These are phyloP conservation scores for Campylomormyrus numenius DNA, from an alignment of 2,113 vertebrate species.

Conservation along the genomic window DNA sequence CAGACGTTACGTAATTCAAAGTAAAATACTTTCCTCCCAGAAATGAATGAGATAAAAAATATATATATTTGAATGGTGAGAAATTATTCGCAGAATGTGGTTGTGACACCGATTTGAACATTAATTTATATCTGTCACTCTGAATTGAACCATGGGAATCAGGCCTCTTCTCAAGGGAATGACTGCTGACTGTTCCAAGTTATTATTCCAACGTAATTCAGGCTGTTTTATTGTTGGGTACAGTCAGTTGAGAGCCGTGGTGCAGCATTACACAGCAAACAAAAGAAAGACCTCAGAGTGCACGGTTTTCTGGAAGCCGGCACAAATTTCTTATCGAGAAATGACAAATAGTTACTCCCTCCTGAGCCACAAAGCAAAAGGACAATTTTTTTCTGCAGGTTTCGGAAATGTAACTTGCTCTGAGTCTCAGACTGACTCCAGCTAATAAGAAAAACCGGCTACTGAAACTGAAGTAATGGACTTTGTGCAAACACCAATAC, in stretches of 20 bases:
- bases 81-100: background rate
- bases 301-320: background rate
- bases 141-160: background rate
- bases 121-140: background rate
- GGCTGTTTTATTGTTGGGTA: background rate
- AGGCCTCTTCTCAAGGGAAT: background rate
- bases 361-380: background rate
- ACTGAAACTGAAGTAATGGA: background rate
- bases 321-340: constrained; percentile 3
- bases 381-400: background rate
- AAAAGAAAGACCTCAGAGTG: background rate
- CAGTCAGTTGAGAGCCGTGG: background rate
- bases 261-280: background rate
- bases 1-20: background rate
- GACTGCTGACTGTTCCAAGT: background rate
- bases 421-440: background rate
- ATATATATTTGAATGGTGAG: background rate
- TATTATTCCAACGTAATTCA: background rate
- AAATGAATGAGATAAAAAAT: background rate
- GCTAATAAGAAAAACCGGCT: background rate
- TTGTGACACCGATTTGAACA: background rate
- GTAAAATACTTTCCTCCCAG: background rate
- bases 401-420: background rate
- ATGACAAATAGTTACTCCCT: background rate
- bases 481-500: background rate